These are phyloP conservation scores for Clangula hyemalis DNA, from an alignment of 2,797 vertebrate species.

Conservation along the genomic window DNA sequence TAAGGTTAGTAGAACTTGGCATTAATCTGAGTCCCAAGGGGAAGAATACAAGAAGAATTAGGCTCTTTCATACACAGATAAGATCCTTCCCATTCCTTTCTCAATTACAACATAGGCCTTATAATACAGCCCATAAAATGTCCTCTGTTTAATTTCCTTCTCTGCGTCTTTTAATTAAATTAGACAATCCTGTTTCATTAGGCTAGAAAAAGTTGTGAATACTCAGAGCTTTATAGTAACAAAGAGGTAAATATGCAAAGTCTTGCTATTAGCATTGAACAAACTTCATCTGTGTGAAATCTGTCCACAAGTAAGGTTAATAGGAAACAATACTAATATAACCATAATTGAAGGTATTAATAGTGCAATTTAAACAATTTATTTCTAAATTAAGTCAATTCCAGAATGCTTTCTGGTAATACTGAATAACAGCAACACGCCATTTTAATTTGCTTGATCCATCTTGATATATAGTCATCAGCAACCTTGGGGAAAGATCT, in stretches of 20 bases:
- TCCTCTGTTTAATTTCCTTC: slow-evolving; percentile 36
- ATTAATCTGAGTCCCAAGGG: not conserved
- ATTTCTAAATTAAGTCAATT: not conserved
- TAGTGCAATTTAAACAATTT: not conserved
- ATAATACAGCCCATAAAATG: slow-evolving; percentile 11
- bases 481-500: not conserved
- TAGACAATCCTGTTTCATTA: slow-evolving; percentile 30
- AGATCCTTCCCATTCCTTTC: slow-evolving; percentile 43
- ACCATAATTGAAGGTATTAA: not conserved
- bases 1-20: not conserved
- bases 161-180: slow-evolving; percentile 41
- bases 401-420: not conserved
- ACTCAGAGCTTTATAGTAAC: not conserved
- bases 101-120: not conserved
- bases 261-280: not conserved
- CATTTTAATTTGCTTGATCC: slow-evolving; percentile 11
- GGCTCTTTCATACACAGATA: slow-evolving; percentile 21
- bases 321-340: not conserved
- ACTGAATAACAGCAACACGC: not conserved
- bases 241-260: not conserved
- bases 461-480: not conserved
- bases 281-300: not conserved
- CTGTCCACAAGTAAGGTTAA: not conserved
- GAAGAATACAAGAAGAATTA: not conserved
- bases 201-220: not conserved